These are phyloP conservation scores for Guaruba guarouba DNA, from an alignment of 2,113 vertebrate species.

Conservation along the genomic window DNA sequence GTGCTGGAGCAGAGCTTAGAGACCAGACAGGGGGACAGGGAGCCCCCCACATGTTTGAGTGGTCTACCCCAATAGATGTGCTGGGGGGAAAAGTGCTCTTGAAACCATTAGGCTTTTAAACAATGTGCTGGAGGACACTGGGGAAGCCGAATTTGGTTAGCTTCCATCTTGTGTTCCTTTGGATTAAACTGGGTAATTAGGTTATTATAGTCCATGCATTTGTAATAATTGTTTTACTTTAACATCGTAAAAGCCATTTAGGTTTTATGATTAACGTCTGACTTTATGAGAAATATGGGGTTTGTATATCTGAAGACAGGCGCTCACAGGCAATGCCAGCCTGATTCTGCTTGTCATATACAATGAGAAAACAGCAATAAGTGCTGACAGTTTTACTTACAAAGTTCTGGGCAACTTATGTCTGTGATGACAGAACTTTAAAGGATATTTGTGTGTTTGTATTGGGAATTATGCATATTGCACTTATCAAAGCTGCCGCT, in stretches of 20 bases:
- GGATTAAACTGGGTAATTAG: background rate
- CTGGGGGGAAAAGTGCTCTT: background rate
- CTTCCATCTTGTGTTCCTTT: background rate
- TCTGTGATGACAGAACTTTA: background rate
- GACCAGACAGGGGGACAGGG: background rate
- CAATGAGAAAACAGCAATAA: background rate
- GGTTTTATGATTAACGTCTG: background rate
- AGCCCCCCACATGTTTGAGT: background rate
- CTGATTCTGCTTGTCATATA: background rate
- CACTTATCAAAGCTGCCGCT: background rate
- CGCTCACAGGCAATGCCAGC: background rate
- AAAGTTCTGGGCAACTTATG: background rate
- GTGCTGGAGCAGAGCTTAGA: fast-evolving
- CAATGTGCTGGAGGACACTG: background rate
- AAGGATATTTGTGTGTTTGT: background rate
- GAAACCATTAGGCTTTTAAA: background rate
- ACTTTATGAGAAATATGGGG: background rate
- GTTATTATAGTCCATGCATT: background rate
- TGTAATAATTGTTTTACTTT: constrained; percentile 23
- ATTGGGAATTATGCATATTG: background rate
- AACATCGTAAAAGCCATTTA: constrained; percentile 7
- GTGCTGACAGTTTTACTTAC: background rate
- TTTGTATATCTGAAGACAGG: background rate
- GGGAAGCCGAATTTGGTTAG: background rate
- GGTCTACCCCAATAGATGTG: fast-evolving